These are phyloP conservation scores for Thamnaconus septentrionalis DNA, from an alignment of 2,113 vertebrate genomes.

Conservation along the genomic window DNA sequence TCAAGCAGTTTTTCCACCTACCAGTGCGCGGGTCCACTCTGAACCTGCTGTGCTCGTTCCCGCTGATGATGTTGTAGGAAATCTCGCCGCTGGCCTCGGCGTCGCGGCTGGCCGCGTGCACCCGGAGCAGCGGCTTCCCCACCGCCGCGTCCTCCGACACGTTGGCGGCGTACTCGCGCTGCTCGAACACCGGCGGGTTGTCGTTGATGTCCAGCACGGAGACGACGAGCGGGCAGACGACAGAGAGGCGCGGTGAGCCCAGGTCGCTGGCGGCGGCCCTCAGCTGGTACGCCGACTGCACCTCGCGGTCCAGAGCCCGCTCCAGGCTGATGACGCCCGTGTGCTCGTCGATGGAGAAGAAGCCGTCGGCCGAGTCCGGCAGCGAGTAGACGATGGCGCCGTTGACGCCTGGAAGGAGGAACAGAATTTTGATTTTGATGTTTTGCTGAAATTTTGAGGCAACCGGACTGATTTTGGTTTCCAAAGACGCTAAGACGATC, in stretches of 20 bases:
- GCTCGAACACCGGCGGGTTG: constrained; percentile 95
- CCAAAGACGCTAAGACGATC: too few species aligned
- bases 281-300: constrained; percentile 82
- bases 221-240: constrained; percentile 79
- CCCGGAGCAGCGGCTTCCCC: constrained; percentile 88
- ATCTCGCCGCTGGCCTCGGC: constrained; percentile 88
- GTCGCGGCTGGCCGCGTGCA: constrained; percentile 91
- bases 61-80: constrained; percentile 88
- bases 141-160: constrained; percentile 83
- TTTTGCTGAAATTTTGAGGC: too few species aligned
- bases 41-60: constrained; percentile 93
- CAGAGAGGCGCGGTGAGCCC: constrained; percentile 82
- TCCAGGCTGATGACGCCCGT: constrained; percentile 87
- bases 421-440: too few species aligned
- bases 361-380: constrained; percentile 84
- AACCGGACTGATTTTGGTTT: too few species aligned
- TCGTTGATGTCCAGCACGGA: constrained; percentile 97
- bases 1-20: constrained; percentile 53
- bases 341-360: constrained; percentile 88
- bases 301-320: constrained; percentile 87
- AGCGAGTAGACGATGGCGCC: constrained; percentile 85
- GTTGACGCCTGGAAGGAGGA: constrained; percentile 79
- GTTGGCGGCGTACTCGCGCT: constrained; percentile 86
- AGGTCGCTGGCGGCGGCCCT: constrained; percentile 85
- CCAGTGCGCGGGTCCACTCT: constrained; percentile 88